phyloP scores from a whole-genome alignment of 2,113 vertebrate species.

The Otis tarda region DNA sequence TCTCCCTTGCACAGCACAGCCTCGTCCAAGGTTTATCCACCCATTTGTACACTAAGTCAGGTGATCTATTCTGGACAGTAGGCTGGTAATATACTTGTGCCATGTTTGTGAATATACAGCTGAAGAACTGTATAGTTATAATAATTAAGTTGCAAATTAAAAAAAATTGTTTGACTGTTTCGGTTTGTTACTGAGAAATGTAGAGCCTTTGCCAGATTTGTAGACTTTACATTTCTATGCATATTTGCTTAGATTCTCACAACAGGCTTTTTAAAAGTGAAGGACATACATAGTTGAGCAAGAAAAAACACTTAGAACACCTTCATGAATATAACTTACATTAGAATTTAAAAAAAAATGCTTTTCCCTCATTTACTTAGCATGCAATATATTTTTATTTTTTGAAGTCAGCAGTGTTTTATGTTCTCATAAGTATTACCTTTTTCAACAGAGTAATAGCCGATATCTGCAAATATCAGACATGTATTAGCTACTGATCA shows the following conservation, averaged over 20 bases:
- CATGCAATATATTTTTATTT: neutral
- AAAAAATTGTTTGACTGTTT: neutral
- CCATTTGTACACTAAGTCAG: neutral
- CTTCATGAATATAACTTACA: neutral
- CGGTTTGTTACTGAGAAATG: neutral
- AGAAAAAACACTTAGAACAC: neutral
- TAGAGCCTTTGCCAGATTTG: neutral
- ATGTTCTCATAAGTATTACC: neutral
- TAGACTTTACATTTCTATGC: neutral
- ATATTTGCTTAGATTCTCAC: neutral
- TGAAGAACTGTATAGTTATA: neutral
- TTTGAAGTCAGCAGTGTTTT: neutral
- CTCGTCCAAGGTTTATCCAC: neutral
- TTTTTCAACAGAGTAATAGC: neutral
- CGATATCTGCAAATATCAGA: neutral
- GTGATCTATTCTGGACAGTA: neutral
- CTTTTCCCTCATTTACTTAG: neutral
- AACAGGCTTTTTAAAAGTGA: neutral
- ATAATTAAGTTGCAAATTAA: neutral
- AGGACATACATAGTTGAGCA: neutral
- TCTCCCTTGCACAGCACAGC: neutral
- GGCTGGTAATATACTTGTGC: neutral
- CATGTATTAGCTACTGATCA: neutral
- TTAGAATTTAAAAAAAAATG: neutral
- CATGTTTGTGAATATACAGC: neutral